These are phyloP conservation scores for Darevskia mixta DNA, from an alignment of 2,797 vertebrate species.

Conservation along the genomic window DNA sequence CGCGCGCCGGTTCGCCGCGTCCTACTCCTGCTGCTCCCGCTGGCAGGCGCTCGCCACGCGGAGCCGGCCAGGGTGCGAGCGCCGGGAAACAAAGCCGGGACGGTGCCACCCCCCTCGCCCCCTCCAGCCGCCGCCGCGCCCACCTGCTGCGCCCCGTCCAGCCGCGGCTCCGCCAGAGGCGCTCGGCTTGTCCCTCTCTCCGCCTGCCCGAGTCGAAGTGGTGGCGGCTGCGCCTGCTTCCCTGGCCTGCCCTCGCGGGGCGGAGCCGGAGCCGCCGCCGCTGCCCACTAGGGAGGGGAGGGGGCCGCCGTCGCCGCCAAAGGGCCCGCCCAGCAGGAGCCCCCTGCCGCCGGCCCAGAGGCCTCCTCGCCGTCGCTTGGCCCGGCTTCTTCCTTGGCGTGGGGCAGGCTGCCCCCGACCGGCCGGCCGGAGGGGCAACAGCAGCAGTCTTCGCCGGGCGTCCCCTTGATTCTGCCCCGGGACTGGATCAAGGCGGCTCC, in stretches of 20 bases:
- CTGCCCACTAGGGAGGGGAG: not conserved
- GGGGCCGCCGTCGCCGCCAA: not conserved
- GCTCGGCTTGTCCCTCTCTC: not conserved
- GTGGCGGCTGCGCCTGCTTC: not conserved
- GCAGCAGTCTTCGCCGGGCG: too few species aligned
- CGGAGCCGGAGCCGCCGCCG: not conserved
- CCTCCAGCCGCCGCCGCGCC: not conserved
- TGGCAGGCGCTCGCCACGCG: too few species aligned
- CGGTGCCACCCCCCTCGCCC: not conserved
- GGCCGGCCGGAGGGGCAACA: too few species aligned
- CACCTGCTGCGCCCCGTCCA: not conserved
- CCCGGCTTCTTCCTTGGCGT: too few species aligned
- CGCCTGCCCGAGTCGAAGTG: not conserved
- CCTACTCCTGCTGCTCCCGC: too few species aligned
- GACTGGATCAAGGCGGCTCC: too few species aligned
- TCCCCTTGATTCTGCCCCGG: too few species aligned
- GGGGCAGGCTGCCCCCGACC: too few species aligned
- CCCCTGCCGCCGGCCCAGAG: not conserved
- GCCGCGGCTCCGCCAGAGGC: too few species aligned
- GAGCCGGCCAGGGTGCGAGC: too few species aligned
- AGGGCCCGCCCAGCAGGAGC: not conserved
- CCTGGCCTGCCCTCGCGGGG: not conserved
- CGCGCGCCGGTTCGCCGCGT: too few species aligned
- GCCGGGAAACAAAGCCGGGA: too few species aligned
- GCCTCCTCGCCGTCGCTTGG: not conserved